Percentiles rank a stretch among this genome's conserved stretches.
Conservation (phyloP, 1,140 invertebrate species). For the Drosophila virilis region DNA sequence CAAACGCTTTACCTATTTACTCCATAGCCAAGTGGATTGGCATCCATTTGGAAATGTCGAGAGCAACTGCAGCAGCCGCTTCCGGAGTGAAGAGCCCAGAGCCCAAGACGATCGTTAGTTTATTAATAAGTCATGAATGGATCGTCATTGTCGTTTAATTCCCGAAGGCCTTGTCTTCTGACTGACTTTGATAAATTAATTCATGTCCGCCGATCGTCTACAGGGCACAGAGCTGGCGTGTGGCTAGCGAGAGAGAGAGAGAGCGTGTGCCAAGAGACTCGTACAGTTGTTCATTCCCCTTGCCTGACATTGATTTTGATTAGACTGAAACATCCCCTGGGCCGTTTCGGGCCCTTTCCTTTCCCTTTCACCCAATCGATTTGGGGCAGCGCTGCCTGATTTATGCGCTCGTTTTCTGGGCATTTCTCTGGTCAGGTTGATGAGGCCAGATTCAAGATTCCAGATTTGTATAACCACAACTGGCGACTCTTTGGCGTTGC, state of each 20-base stretch:
- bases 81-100: slow-evolving; percentile 48
- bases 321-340: slow-evolving; percentile 65
- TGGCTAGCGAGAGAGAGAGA: neutral
- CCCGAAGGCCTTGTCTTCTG: slow-evolving; percentile 69
- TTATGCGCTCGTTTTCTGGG: slow-evolving; percentile 65
- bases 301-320: slow-evolving; percentile 69
- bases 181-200: slow-evolving; percentile 80
- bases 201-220: slow-evolving; percentile 58
- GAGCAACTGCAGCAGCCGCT: slow-evolving; percentile 73
- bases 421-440: slow-evolving; percentile 77
- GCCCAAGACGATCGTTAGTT: slow-evolving; percentile 55
- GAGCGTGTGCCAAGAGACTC: slow-evolving; percentile 43
- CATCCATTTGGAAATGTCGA: slow-evolving; percentile 49
- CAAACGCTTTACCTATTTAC: slow-evolving; percentile 47
- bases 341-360: slow-evolving; percentile 23
- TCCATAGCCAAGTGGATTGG: neutral
- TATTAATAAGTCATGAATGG: slow-evolving; percentile 72
- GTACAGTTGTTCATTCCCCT: slow-evolving; percentile 20
- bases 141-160: slow-evolving; percentile 74
- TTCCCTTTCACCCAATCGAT: slow-evolving; percentile 62
- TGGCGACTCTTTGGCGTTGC: slow-evolving; percentile 73
- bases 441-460: slow-evolving; percentile 63
- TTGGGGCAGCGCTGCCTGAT: slow-evolving; percentile 55
- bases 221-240: slow-evolving; percentile 7
- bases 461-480: slow-evolving; percentile 76